These are phyloP conservation scores for Asobara japonica DNA, from an alignment of 1,140 invertebrate species.

Conservation along the genomic window DNA sequence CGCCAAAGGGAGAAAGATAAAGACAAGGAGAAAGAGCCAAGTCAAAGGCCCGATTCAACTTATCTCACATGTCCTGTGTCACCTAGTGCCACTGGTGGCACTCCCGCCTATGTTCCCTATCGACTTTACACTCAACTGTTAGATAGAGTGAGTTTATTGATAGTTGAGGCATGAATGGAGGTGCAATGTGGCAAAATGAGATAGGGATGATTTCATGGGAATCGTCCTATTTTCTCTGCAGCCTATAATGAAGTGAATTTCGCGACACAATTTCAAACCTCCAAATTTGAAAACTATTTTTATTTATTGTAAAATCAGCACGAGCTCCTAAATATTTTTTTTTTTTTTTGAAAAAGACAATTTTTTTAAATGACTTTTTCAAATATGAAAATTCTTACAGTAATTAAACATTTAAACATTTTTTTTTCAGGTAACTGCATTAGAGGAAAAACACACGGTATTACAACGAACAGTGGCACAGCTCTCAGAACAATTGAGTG, in stretches of 20 bases:
- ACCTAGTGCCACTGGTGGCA: conserved; percentile 39
- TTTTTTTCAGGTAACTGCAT: conserved; percentile 50
- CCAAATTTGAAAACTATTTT: too few species aligned
- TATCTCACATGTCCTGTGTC: conserved; percentile 37
- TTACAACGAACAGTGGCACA: conserved; percentile 57
- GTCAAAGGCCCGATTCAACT: conserved; percentile 35
- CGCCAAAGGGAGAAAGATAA: conserved; percentile 51
- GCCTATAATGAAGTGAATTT: too few species aligned
- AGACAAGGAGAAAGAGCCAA: conserved; percentile 6
- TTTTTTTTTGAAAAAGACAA: background rate
- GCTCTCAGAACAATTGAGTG: conserved; percentile 52
- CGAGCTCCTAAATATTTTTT: conserved; percentile 19
- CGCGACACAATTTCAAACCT: too few species aligned
- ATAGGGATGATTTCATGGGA: too few species aligned
- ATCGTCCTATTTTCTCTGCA: too few species aligned
- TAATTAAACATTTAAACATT: conserved; percentile 10
- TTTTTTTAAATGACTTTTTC: conserved; percentile 13
- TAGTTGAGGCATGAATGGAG: background rate
- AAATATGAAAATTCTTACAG: background rate
- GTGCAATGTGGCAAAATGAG: too few species aligned
- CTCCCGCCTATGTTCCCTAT: conserved; percentile 60
- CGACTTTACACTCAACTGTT: conserved; percentile 59
- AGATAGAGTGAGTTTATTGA: conserved; percentile 55
- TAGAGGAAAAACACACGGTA: conserved; percentile 59
- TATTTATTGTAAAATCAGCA: too few species aligned